Base-by-base conservation (phyloP, 2,113 vertebrate species). In the Struthidea cinerea region DNA sequence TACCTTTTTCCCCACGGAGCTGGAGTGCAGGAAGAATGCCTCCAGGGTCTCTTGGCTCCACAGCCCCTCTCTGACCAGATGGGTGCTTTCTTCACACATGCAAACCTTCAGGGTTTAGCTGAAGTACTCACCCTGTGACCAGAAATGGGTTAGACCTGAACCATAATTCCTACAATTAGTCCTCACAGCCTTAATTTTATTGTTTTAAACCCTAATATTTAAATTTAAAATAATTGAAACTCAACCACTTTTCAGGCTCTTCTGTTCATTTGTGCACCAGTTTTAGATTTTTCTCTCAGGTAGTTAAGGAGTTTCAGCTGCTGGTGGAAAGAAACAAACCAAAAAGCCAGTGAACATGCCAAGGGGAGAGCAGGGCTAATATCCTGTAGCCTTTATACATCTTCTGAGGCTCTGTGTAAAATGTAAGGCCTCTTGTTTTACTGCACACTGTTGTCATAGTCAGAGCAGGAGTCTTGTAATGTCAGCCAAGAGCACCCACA, bases 401-500 rank as follows among this genome's bases (percentile, higher is more conserved):
- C 35, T 94, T 91, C 44, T 24, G 76, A 94, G 68, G 50, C 50
- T 47, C 60, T 64, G 49, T 69, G 42, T 92, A 89, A 84, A 49
- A 37, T 69, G 32, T 75, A 64, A 87, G 80, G 47, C 35, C 76
- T 80, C 81, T 68, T 70, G 33, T 61, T 87, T 97, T 89, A 91
- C 50, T 60, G 64, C 73, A 87, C 35, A 32, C 69, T 93, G 23
- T 89, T 94, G 73, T 61, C 50, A 80, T 63, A 95, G 80, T 75
- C 30, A 75, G 50, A 95, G 76, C 59, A 57, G 33, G 56, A 96
- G 74, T 53, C 84, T 84, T 80, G 53, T 83, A 93, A 95, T 87
- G 60, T 96, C 87, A 96, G 70, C 70, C 42, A 83, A 83, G 84
- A 97, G 67, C 95, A 96, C 57, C 77, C 63, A 94, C 20, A 59